Evolutionary conservation across 2,113 vertebrate species (phyloP), one percentile per base, ranked within the genome.

Genomic region (Apodemus speciosus): DNA sequence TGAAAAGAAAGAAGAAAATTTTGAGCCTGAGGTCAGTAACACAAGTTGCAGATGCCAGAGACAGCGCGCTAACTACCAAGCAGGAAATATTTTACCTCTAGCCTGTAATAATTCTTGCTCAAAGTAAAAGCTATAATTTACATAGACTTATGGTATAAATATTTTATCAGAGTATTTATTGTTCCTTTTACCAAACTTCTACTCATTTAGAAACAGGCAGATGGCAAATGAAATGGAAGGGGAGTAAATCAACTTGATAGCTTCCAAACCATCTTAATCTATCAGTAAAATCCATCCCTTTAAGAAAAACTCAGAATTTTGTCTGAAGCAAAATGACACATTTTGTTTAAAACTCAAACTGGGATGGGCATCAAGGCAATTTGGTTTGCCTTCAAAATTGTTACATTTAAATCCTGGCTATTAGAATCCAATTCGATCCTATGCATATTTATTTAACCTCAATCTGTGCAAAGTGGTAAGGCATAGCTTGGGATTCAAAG

Each of bases 141-240:
- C 18, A 88, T 76, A 88, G 30, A 84, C 76, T 87, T 76, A 58
- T 60, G 58, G 72, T 21, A 79, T 30, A 93, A 83, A 94, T 76
- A 92, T 90, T 85, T 94, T 58, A 73, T 35, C 51, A 85, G 30
- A 83, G 25, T 66, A 87, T 91, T 89, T 92, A 91, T 69, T 91
- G n/a, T 27, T 91, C 11, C n/a, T 85, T 89, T 9, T 86, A 71
- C 18, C 49, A 91, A 89, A 75, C 62, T 25, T 8, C 15, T 84
- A 10, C 60, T 88, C 64, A 10, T 90, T 91, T 91, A 91, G 60
- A 85, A 72, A 71, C 53, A 68, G 84, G 85, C 30, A 86, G 32
- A 77, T 89, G 56, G 25, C 80, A 73, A 91, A 89, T 77, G 14
- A 91, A 92, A 87, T 80, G 64, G 91, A 94, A 91, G 87, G 56